Evolutionary conservation across 2,113 vertebrate species (phyloP).

Genomic region (Lathamus discolor): DNA sequence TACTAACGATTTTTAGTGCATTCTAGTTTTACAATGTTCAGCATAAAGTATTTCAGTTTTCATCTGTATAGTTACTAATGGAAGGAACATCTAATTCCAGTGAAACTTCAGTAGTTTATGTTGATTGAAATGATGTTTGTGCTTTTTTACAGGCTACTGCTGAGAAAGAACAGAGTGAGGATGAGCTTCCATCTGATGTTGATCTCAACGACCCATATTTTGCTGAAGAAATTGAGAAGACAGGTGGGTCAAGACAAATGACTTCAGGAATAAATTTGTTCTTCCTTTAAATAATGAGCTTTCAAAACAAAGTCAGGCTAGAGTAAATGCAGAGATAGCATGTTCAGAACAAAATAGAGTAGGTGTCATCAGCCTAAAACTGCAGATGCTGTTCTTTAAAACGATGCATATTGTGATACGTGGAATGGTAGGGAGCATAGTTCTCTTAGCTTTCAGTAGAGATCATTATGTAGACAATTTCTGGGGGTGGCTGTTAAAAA

Average conservation of each 20-base stretch:
- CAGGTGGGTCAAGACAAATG: conserved; percentile 70
- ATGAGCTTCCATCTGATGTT: conserved; percentile 88
- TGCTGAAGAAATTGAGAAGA: conserved; percentile 81
- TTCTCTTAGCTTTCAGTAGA: background rate
- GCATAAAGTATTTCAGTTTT: background rate
- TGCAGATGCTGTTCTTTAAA: background rate
- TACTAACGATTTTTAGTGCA: background rate
- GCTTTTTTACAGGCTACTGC: conserved; percentile 57
- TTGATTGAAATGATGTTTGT: background rate
- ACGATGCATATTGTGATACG: background rate
- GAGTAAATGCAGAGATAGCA: background rate
- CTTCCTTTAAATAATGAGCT: background rate
- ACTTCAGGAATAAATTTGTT: background rate
- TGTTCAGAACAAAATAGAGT: background rate
- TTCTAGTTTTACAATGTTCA: background rate
- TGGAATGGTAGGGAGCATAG: background rate
- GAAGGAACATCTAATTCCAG: background rate
- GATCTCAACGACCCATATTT: conserved; percentile 91
- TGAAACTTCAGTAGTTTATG: background rate
- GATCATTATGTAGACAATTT: background rate
- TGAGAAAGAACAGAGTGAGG: conserved; percentile 75
- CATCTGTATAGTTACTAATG: background rate
- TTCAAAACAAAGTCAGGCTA: background rate
- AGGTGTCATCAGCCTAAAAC: background rate
- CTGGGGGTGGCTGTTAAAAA: background rate